These are phyloP conservation scores for Myoxocephalus aenaeus DNA, from an alignment of 2,797 vertebrate genomes.

Conservation along the genomic window DNA sequence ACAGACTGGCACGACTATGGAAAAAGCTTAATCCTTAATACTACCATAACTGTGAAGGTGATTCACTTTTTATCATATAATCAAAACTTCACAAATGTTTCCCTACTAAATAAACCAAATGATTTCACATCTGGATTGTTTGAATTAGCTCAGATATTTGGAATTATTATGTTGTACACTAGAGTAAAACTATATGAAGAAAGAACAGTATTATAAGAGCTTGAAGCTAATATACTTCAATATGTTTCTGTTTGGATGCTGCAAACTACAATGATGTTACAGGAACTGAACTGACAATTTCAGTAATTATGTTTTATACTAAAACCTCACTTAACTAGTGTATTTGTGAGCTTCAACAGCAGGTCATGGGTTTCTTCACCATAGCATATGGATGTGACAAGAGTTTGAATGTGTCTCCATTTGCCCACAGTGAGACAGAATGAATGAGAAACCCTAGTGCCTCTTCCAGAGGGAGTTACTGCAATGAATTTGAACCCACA, in stretches of 20 bases:
- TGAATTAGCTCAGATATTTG: constrained; percentile 6
- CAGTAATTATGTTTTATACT: not conserved
- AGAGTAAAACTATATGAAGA: not conserved
- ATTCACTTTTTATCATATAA: not conserved
- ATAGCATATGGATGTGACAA: not conserved
- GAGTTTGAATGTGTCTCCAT: constrained; percentile 30
- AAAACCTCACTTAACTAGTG: not conserved
- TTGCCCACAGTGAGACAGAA: constrained; percentile 11
- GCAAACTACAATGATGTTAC: constrained; percentile 20
- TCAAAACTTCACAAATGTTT: not conserved
- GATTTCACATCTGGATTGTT: not conserved
- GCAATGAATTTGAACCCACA: constrained; percentile 15
- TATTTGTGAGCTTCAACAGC: constrained; percentile 7
- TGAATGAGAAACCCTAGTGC: constrained; percentile 14
- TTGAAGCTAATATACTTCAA: not conserved
- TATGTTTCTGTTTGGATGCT: constrained; percentile 6
- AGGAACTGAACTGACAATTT: not conserved
- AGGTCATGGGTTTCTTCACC: not conserved
- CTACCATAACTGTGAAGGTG: not conserved
- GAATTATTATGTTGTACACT: not conserved
- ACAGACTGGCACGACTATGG: not conserved
- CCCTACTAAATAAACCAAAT: constrained; percentile 7
- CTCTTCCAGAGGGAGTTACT: constrained; percentile 29
- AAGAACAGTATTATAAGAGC: not conserved
- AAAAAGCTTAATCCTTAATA: not conserved